Evolutionary conservation across 2,113 vertebrate genomes (phyloP).

Genomic region (Patagioenas fasciata): DNA sequence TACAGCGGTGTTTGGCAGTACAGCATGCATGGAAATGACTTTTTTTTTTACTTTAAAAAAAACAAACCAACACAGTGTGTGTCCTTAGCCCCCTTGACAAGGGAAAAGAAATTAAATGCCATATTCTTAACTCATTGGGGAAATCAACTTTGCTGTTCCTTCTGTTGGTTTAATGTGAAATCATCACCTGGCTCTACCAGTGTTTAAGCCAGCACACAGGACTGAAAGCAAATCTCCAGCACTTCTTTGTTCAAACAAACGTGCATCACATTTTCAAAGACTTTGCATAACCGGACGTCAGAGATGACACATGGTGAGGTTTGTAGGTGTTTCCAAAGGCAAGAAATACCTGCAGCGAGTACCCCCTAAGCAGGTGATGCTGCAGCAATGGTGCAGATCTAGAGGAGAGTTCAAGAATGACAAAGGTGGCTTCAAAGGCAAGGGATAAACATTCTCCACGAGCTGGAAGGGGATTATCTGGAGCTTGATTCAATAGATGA

Average conservation of each 20-base stretch:
- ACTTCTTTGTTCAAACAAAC: not conserved
- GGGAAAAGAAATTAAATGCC: not conserved
- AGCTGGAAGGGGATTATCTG: not conserved
- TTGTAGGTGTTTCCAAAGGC: not conserved
- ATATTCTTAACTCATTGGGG: not conserved
- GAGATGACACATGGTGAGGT: not conserved
- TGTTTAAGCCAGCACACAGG: not conserved
- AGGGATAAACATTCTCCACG: not conserved
- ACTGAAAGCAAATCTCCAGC: not conserved
- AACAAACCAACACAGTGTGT: not conserved
- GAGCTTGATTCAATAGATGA: not conserved
- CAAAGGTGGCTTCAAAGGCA: not conserved
- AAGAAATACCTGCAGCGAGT: not conserved
- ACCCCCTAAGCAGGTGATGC: not conserved
- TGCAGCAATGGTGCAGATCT: not conserved
- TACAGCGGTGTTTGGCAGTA: not conserved
- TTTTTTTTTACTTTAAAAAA: no score
- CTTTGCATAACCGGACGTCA: not conserved
- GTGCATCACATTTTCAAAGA: not conserved
- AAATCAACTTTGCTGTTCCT: not conserved
- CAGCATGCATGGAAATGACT: not conserved
- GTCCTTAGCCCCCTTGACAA: not conserved
- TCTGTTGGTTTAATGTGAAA: not conserved
- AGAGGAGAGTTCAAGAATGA: not conserved
- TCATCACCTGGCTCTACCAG: not conserved